Conservation (phyloP, 2,113 vertebrate genomes). For the Andinoacara biseriatus region DNA sequence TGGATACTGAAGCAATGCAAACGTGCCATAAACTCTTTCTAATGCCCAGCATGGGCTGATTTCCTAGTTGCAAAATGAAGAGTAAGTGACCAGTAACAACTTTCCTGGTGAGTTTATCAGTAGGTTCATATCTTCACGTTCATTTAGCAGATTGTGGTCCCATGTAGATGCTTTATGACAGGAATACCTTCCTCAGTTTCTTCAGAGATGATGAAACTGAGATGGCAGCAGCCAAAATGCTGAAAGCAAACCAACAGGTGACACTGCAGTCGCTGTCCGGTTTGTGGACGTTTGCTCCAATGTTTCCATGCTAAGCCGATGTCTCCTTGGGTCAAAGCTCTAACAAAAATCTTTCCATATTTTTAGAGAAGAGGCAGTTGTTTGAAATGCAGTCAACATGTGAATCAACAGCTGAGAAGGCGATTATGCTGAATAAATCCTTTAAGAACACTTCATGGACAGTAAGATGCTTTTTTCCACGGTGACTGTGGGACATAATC, state of each 20-base stretch:
- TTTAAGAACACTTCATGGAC: constrained; percentile 11
- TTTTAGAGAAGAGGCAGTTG: background rate
- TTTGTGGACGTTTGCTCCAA: too few relatives aligned
- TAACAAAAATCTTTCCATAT: background rate
- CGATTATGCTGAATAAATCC: constrained; percentile 1
- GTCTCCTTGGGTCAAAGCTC: background rate
- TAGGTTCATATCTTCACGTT: too few relatives aligned
- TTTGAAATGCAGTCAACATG: background rate
- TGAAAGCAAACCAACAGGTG: background rate
- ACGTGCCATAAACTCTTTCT: background rate
- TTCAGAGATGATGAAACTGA: background rate
- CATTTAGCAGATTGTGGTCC: too few relatives aligned
- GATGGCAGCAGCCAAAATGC: background rate
- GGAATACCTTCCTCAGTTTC: too few relatives aligned
- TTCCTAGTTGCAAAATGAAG: background rate
- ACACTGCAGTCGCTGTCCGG: background rate
- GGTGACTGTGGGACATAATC: background rate
- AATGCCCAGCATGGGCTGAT: background rate
- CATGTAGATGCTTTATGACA: too few relatives aligned
- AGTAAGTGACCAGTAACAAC: background rate
- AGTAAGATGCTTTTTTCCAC: background rate
- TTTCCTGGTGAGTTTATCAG: background rate
- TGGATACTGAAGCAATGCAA: background rate
- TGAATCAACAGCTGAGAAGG: constrained; percentile 10
- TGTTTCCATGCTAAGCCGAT: background rate